phyloP scores from a whole-genome alignment of 2,888 invertebrate species.

The Deroplatys truncata region DNA sequence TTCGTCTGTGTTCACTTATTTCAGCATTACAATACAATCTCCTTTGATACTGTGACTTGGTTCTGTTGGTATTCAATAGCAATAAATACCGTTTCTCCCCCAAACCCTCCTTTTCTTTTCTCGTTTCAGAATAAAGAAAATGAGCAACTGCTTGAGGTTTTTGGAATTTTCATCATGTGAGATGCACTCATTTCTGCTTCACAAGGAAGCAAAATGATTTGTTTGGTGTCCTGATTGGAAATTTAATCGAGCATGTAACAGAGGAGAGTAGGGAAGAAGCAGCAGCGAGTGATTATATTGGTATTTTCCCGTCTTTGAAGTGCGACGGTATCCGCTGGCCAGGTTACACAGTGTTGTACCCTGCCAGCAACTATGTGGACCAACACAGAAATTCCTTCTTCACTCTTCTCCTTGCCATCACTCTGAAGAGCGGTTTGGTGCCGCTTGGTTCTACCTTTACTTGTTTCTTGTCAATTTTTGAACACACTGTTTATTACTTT shows the following conservation, averaged over 20 bases:
- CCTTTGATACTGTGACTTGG: too few species aligned
- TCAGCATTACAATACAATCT: too few species aligned
- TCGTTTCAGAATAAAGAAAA: not conserved
- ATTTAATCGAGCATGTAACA: not conserved
- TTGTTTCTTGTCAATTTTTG: not conserved
- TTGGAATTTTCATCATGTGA: not conserved
- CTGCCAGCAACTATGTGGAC: too few species aligned
- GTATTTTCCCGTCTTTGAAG: conserved; percentile 5
- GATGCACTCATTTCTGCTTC: not conserved
- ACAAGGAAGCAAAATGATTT: not conserved
- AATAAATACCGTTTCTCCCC: too few species aligned
- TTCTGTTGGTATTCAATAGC: too few species aligned
- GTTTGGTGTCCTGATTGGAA: not conserved
- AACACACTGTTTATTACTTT: too few species aligned
- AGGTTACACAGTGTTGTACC: not conserved
- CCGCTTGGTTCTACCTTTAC: not conserved
- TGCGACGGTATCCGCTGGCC: not conserved
- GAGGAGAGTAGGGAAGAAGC: not conserved
- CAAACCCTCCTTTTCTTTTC: not conserved
- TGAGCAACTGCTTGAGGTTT: not conserved
- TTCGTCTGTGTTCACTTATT: too few species aligned
- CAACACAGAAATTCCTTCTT: not conserved
- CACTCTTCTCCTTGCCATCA: not conserved
- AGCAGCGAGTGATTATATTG: not conserved
- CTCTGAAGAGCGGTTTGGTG: too few species aligned